A percentile compares a stretch with the other conserved stretches of the same genome.
phyloP scores from a whole-genome alignment of 2,113 vertebrate genomes.

The Antigone vipio region DNA sequence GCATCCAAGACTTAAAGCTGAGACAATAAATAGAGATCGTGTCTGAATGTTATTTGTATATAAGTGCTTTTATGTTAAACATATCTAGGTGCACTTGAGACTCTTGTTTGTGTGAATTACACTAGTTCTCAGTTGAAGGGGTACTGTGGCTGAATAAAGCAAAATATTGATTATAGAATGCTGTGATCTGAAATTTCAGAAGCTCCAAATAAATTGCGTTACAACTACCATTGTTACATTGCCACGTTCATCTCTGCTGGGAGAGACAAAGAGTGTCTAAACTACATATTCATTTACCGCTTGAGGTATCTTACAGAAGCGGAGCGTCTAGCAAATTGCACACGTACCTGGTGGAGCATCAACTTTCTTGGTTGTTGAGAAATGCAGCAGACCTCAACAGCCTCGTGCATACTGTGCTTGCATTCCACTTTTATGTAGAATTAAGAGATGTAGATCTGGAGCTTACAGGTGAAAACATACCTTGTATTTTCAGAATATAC shows the following conservation, averaged over 20 bases:
- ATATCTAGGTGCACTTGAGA: conserved; percentile 37
- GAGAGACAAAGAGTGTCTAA: background rate
- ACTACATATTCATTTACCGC: background rate
- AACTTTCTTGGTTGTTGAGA: background rate
- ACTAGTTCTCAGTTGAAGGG: background rate
- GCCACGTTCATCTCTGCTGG: background rate
- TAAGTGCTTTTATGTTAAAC: conserved; percentile 32
- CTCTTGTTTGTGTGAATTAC: background rate
- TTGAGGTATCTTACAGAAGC: background rate
- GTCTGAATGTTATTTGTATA: conserved; percentile 10
- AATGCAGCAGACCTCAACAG: background rate
- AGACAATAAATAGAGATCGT: conserved; percentile 30
- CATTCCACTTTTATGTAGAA: background rate
- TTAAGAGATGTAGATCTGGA: background rate
- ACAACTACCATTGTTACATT: background rate
- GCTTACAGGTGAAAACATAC: background rate
- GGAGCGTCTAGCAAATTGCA: background rate
- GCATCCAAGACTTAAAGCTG: background rate
- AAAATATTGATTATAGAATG: conserved; percentile 40
- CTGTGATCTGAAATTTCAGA: conserved; percentile 44
- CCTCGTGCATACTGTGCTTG: background rate
- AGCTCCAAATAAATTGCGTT: conserved; percentile 25
- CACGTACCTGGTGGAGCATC: background rate
- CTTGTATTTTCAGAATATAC: background rate
- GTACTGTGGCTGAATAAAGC: background rate